Base-by-base conservation (phyloP, 2,113 vertebrate genomes). In the Aphyosemion australe region DNA sequence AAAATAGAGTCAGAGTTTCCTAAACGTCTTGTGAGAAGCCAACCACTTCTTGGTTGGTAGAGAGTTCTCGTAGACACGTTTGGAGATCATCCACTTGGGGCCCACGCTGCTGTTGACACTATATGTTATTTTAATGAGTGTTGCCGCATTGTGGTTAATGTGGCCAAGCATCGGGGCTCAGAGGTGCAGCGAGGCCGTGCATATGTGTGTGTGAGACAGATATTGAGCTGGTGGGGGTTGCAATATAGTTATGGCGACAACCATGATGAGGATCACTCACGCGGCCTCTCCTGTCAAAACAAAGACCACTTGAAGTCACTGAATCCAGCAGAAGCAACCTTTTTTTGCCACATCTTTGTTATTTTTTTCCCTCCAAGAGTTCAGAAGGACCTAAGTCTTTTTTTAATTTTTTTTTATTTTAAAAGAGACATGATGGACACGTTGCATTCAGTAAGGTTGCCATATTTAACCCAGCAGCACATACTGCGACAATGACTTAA, bases 111-210 rank as follows among this genome's bases (percentile, higher is more conserved):
- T 85, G 86, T 86, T 87, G 85, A 88, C 82, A 84, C 80, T 87
- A 86, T 89, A 90, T 84, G 86, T 88, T 91, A 89, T 89, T 89
- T 90, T 92, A 91, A 90, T 91, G 85, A 91, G 84, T 80, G 75
- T 84, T 80, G 80, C 73, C 48, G 83, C 63, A 61, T 76, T 51
- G 82, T 69, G 79, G 84, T 86, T 90, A 84, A 90, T 89, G 80
- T 81, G 78, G 83, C 69, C 78, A 55, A 76, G 56, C 76, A 75
- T 85, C 69, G 55, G 41, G 78, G 78, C 76, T 69, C 66, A 58
- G 82, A 67, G 76, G 69, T 77, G 68, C 70, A 74, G 72, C 15
- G 6, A 65, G 42, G 56, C 50, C 50, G 52, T 56, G 19, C 2
- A 8, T 60, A 41, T 73, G 67, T 75, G 61, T 62, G 56, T 46